A percentile compares a stretch with the other conserved stretches of the same genome.
phyloP scores from a whole-genome alignment of 2,888 invertebrate species.

The Stratiomys singularior region DNA sequence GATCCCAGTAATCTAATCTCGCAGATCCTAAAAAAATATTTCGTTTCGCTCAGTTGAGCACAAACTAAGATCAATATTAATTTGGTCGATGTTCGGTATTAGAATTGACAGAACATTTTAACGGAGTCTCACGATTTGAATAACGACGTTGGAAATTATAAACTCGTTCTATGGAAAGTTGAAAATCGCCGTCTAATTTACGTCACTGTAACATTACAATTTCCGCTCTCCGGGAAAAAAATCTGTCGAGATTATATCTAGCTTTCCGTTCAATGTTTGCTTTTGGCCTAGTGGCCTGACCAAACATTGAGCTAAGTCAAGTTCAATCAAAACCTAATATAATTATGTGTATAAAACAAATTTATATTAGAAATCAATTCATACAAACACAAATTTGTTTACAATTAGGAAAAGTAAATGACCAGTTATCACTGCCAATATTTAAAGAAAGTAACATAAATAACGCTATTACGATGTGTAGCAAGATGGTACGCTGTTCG shows the following conservation, averaged over 20 bases:
- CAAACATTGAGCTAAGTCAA: not conserved
- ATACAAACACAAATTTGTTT: slow-evolving; percentile 39
- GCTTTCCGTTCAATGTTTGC: not conserved
- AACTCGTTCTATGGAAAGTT: no score
- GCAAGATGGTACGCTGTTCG: slow-evolving; percentile 48
- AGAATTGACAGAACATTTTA: no score
- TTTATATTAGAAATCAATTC: not conserved
- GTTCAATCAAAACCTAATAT: not conserved
- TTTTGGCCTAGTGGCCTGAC: not conserved
- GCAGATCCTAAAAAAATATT: no score
- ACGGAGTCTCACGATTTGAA: no score
- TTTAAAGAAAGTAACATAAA: slow-evolving; percentile 32
- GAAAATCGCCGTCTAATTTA: no score
- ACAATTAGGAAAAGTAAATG: slow-evolving; percentile 53
- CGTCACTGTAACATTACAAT: no score
- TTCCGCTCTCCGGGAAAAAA: not conserved
- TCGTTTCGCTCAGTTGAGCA: no score
- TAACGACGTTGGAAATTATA: no score
- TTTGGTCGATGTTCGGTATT: no score
- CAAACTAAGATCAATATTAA: no score
- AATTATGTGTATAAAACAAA: not conserved
- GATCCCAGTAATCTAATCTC: no score
- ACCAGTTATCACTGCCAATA: slow-evolving; percentile 58
- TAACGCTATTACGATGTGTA: slow-evolving; percentile 48
- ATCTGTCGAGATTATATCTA: no score